phyloP scores from a whole-genome alignment of 2,113 vertebrate genomes.

The Neogale vison region DNA sequence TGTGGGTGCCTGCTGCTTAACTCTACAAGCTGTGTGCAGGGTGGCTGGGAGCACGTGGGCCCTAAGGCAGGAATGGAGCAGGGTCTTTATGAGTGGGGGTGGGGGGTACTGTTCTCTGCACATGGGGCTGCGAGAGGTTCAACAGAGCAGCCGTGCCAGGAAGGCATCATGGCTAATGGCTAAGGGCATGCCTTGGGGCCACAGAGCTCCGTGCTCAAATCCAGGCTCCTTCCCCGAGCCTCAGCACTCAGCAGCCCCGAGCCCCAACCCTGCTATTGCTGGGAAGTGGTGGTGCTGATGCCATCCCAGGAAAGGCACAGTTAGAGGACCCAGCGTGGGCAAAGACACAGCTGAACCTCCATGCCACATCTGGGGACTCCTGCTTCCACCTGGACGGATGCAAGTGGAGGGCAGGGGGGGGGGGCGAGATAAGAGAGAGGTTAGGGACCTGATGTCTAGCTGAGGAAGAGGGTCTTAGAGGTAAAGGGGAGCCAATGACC shows the following conservation, averaged over 20 bases:
- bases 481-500: not conserved
- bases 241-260: too few species aligned
- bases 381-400: rapidly evolving
- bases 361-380: not conserved
- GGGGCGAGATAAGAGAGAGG: not conserved
- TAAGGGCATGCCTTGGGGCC: not conserved
- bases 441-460: not conserved
- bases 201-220: not conserved
- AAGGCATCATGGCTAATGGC: rapidly evolving
- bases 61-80: not conserved
- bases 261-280: too few species aligned
- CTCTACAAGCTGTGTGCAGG: not conserved
- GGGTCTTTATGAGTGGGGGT: not conserved
- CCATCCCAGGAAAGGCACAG: not conserved
- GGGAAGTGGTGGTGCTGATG: not conserved
- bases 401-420: not conserved
- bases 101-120: rapidly evolving
- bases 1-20: not conserved
- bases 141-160: rapidly evolving
- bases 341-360: not conserved
- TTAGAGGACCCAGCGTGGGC: not conserved
- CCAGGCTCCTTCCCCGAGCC: not conserved
- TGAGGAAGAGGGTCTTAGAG: not conserved
- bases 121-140: rapidly evolving
- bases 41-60: not conserved